A percentile compares a stretch with the other conserved stretches of the same genome.
phyloP scores from a whole-genome alignment of 2,888 invertebrate genomes.

The Coenonympha arcania region DNA sequence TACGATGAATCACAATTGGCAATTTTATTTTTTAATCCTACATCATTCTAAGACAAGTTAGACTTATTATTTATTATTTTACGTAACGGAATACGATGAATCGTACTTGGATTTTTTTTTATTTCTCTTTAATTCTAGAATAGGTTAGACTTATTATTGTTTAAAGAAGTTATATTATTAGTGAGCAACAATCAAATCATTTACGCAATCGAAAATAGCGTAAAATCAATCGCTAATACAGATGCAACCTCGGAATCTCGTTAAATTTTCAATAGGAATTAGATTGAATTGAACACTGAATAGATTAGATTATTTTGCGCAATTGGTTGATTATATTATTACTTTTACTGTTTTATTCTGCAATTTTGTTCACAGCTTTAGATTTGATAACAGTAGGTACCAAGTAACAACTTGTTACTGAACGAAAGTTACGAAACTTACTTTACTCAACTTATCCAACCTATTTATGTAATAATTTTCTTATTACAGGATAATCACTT shows the following conservation, averaged over 20 bases:
- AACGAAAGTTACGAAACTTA: too few species aligned
- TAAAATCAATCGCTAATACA: conserved; percentile 22
- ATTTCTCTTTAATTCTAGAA: neutral
- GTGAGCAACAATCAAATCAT: conserved; percentile 10
- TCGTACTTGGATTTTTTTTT: neutral
- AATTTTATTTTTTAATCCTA: neutral
- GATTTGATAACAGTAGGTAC: neutral
- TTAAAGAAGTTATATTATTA: neutral
- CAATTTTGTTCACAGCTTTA: conserved; percentile 5
- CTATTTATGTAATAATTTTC: too few species aligned
- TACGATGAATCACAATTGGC: neutral
- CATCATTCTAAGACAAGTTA: neutral
- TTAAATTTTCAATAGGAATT: conserved; percentile 20
- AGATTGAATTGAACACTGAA: conserved; percentile 7
- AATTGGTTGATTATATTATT: neutral
- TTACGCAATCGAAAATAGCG: conserved; percentile 20
- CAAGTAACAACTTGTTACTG: too few species aligned
- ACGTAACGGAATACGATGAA: too few species aligned
- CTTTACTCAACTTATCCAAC: too few species aligned
- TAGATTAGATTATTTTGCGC: conserved; percentile 7
- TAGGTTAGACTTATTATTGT: neutral
- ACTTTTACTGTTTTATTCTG: too few species aligned
- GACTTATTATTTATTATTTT: too few species aligned
- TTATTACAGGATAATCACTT: too few species aligned
- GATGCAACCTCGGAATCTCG: conserved; percentile 20